phyloP scores from a whole-genome alignment of 1,140 invertebrate species.

The Idris sp. region DNA sequence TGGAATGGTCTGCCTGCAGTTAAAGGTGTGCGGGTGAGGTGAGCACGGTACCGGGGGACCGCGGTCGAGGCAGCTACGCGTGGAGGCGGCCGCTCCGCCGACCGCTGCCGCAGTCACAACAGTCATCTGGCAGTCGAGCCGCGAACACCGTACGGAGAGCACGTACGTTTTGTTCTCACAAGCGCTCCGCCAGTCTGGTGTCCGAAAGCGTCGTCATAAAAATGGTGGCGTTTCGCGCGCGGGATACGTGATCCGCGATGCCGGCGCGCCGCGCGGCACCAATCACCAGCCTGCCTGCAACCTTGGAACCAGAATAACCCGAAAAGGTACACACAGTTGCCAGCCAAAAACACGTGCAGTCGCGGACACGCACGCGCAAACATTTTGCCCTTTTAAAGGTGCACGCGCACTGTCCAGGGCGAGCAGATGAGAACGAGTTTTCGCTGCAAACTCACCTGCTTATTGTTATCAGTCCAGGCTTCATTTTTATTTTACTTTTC shows the following conservation, averaged over 20 bases:
- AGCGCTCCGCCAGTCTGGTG: slow-evolving; percentile 20
- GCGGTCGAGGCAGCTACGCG: slow-evolving; percentile 62
- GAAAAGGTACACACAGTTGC: slow-evolving; percentile 31
- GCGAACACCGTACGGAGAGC: slow-evolving; percentile 68
- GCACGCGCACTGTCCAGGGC: slow-evolving; percentile 18
- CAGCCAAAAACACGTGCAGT: slow-evolving; percentile 28
- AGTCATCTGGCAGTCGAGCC: slow-evolving; percentile 67
- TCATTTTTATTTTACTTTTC: too few relatives aligned
- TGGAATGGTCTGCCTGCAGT: too few relatives aligned
- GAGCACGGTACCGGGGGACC: slow-evolving; percentile 57
- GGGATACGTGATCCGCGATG: slow-evolving; percentile 33
- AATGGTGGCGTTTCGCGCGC: slow-evolving; percentile 39
- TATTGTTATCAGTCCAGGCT: too few relatives aligned
- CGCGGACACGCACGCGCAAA: slow-evolving; percentile 17
- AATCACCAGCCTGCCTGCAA: slow-evolving; percentile 17
- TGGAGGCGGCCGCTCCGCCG: slow-evolving; percentile 52
- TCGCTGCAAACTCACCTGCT: background rate
- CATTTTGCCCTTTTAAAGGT: slow-evolving; percentile 48
- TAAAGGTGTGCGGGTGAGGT: too few relatives aligned
- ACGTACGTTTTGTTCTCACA: slow-evolving; percentile 47
- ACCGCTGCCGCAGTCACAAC: slow-evolving; percentile 64
- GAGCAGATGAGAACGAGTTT: background rate
- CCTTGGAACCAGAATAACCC: slow-evolving; percentile 25
- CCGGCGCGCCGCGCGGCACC: slow-evolving; percentile 19
- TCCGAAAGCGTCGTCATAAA: slow-evolving; percentile 29